Evolutionary conservation across 2,113 vertebrate genomes (phyloP), one percentile per base, ranked within the genome.

Genomic region (Epinephelus cyanopodus): DNA sequence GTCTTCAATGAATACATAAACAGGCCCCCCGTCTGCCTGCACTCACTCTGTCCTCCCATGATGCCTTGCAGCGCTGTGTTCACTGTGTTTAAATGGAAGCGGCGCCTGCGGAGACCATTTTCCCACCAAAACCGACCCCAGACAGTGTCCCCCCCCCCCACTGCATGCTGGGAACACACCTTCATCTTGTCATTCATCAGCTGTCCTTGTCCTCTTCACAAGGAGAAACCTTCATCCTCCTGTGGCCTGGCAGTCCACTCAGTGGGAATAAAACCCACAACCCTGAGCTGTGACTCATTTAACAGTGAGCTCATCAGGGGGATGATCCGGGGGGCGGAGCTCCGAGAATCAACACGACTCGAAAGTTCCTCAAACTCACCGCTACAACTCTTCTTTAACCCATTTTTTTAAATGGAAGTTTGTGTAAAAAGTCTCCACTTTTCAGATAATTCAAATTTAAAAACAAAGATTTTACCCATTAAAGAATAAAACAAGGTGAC

Each of bases 1-100:
- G 88, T 93, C 85, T 94, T 94, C 92, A 90, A 93, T 94, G 93
- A 93, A 94, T 95, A 94, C 74, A 87, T 90, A 93, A 95, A 85
- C 88, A 94, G 92, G 74, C 90, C 84, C 90, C 92, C 92, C 39
- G 27, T 62, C 56, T 60, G 75, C 37, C 17, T 6, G 42, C 39
- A 17, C 56, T 42, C 70, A 1, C 76, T 13, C 11, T 2, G 53
- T 25, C 50, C 84, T 89, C 89, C 87, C 76, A 86, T 83, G 78
- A 89, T 90, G 87, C 88, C 75, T 87, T 81, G 83, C 67, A 42
- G 47, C 47, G 58, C 64, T 50, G 66, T 48, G 53, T 80, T 79
- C 57, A 18, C 66, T 63, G 56, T 57, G 52, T 76, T 60, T 74
- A 65, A 79, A 77, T 64, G 53, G 60, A 72, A 57, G 62, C 33